Evolutionary conservation across 1,140 invertebrate genomes (phyloP).

Genomic region (Pogonognathellus flavescens): DNA sequence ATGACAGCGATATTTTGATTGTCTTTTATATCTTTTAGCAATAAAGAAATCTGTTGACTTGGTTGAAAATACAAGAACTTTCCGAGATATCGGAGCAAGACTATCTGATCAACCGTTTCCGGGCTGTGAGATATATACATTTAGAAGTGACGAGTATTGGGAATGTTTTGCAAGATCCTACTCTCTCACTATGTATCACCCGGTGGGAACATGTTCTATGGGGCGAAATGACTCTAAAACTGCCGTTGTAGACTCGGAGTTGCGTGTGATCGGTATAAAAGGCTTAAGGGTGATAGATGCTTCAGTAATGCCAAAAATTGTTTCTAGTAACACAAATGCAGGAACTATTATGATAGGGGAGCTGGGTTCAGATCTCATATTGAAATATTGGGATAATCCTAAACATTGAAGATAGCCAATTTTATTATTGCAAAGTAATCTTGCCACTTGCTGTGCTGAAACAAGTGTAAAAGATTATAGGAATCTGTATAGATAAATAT

Average conservation of each 20-base stretch:
- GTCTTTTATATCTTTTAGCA: background rate
- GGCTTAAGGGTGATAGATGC: conserved; percentile 67
- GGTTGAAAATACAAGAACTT: conserved; percentile 42
- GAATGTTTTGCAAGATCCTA: conserved; percentile 69
- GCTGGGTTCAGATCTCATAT: conserved; percentile 30
- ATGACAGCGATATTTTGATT: background rate
- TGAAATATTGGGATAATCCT: conserved; percentile 39
- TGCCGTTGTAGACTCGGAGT: conserved; percentile 35
- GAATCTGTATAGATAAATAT: too few relatives aligned
- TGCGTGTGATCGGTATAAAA: conserved; percentile 61
- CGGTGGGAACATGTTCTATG: conserved; percentile 39
- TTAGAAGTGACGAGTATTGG: conserved; percentile 73
- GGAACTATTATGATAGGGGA: conserved; percentile 54
- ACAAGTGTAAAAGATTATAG: too few relatives aligned
- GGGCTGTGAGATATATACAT: conserved; percentile 67
- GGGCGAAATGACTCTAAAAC: background rate
- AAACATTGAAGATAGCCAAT: too few relatives aligned
- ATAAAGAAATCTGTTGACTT: conserved; percentile 15
- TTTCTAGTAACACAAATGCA: conserved; percentile 67
- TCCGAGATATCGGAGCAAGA: background rate
- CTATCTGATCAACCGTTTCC: conserved; percentile 37
- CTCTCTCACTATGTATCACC: conserved; percentile 52
- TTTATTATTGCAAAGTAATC: too few relatives aligned
- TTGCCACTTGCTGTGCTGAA: too few relatives aligned
- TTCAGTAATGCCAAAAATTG: conserved; percentile 66